Base-by-base conservation (phyloP, 2,888 invertebrate species). In the Oscheius sp. region DNA sequence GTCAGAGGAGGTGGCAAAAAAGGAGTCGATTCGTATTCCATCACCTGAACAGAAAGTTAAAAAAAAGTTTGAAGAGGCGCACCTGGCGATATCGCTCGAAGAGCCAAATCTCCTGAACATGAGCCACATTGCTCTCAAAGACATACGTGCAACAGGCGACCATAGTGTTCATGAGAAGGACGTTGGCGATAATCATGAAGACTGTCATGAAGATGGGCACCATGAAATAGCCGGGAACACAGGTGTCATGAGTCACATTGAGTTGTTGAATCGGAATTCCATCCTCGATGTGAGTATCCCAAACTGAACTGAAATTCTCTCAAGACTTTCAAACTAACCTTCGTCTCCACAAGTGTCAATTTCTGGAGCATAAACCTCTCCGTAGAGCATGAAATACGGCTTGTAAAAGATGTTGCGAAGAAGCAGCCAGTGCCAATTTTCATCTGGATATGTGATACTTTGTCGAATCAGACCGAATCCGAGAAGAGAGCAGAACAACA, bases 381-480 rank as follows among this genome's bases (percentile, higher is more conserved):
- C 98, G 91, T 99, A 99, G 90, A 99, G 93, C 98, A 98, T 99
- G 91, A 97, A 98, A 91, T 99, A 99, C 1, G 92, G 98, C 90
- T 97, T 95, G 91, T 93, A 94, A 92, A 96, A 96, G 78, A 97
- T 95, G 91, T 96, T 94, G 91, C 95, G 92, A 55, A 95, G 93
- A 74, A 96, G 93, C 83, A 92, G 92, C 96, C 96, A 97, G 87
- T 94, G 93, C 37, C 96, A 94, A 85, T 95, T 94, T 83, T 94
- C 93, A 88, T 96, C 93, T 0, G 97, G 98, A 90, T 93, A 94
- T 72, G 96, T 92, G 88, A 99, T 95, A 4, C 96, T 94, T 90
- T 98, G 97, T 60, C 98, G 92, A 77, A 96, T 80, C 1, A 98
- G 95, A 13, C 98, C 98, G 89, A 97, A 99, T 84, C 96, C 95